Evolutionary conservation across 2,888 invertebrate genomes (phyloP).

Genomic region (Aquatica leii): DNA sequence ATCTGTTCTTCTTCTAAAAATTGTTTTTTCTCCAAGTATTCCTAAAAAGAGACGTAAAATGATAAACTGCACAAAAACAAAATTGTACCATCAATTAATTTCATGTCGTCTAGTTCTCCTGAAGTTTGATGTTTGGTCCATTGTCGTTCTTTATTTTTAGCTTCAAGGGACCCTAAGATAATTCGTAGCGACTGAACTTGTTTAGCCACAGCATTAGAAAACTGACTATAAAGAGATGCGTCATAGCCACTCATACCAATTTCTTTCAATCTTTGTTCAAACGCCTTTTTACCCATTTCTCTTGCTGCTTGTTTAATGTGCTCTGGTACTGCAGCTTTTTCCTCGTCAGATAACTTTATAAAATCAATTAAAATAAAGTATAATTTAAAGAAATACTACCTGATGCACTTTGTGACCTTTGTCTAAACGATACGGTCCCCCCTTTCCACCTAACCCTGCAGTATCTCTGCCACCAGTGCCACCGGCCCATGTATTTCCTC

Average conservation of each 20-base stretch:
- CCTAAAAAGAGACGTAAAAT: constrained; percentile 59
- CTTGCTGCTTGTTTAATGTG: constrained; percentile 88
- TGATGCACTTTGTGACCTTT: constrained; percentile 94
- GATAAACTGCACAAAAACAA: not conserved
- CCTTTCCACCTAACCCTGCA: constrained; percentile 94
- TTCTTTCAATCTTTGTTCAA: constrained; percentile 84
- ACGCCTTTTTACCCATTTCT: constrained; percentile 92
- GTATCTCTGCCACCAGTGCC: constrained; percentile 94
- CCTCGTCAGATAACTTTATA: constrained; percentile 79
- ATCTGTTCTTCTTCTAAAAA: constrained; percentile 85
- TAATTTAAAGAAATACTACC: constrained; percentile 58
- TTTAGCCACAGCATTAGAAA: constrained; percentile 77
- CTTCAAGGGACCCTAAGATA: constrained; percentile 86
- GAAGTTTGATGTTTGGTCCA: constrained; percentile 95
- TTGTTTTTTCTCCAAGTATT: constrained; percentile 89
- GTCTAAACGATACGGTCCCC: constrained; percentile 94
- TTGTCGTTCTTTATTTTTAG: constrained; percentile 91
- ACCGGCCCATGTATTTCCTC: constrained; percentile 97
- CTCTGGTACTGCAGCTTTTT: constrained; percentile 90
- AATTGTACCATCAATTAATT: constrained; percentile 85
- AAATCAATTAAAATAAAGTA: not conserved
- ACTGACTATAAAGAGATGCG: constrained; percentile 84
- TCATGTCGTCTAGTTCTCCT: constrained; percentile 94
- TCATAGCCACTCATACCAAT: constrained; percentile 96
- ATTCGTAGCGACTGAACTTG: constrained; percentile 88